Evolutionary conservation across 2,113 vertebrate species (phyloP).

Genomic region (Callorhinus ursinus): DNA sequence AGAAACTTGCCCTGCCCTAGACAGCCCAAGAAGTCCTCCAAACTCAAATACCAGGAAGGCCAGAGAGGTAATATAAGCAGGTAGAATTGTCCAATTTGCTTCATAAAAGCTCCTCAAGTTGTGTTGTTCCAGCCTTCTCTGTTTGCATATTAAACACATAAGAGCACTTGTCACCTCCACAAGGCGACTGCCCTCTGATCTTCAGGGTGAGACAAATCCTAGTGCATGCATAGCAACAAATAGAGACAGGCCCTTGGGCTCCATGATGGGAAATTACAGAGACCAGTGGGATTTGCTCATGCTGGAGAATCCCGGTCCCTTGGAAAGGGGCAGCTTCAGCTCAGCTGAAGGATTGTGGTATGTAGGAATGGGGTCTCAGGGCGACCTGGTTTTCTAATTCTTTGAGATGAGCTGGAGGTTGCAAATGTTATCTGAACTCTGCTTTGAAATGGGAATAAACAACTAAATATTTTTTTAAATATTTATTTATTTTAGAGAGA

Average conservation of each 20-base stretch:
- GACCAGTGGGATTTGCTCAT: fast-evolving
- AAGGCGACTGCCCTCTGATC: neutral
- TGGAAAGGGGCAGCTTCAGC: neutral
- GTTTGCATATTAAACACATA: neutral
- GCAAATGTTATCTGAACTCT: neutral
- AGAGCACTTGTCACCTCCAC: neutral
- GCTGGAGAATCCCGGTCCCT: neutral
- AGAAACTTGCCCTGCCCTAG: neutral
- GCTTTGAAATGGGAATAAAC: neutral
- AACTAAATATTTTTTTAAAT: neutral
- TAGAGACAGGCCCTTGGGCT: neutral
- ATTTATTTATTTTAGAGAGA: neutral
- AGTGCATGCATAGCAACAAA: fast-evolving
- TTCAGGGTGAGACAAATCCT: neutral
- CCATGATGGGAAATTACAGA: too few species aligned
- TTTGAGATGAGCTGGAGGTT: neutral
- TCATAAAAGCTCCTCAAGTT: neutral
- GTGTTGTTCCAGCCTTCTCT: neutral
- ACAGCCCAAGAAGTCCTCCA: neutral
- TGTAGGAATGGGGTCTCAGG: neutral
- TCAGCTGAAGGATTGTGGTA: neutral
- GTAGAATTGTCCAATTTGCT: neutral
- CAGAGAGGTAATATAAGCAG: neutral
- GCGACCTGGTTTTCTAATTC: neutral
- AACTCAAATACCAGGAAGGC: neutral